Evolutionary conservation across 92 coral and sea anemone species (phyloP).

Genomic region (Ricordea florida): DNA sequence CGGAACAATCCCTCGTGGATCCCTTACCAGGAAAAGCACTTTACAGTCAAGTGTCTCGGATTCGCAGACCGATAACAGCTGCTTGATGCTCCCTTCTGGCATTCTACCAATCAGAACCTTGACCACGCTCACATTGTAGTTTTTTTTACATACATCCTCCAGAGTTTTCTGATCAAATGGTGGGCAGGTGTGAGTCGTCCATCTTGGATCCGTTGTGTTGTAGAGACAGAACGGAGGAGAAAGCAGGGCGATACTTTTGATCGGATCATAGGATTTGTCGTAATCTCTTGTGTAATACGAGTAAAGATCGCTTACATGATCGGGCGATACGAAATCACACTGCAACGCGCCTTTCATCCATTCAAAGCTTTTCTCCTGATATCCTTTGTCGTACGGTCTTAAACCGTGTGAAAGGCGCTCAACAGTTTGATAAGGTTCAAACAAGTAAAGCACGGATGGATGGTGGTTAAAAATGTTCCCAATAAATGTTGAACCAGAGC

Average conservation of each 20-base stretch:
- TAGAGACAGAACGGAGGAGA: constrained; percentile 38
- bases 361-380: constrained; percentile 4
- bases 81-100: constrained; percentile 9
- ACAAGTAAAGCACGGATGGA: constrained; percentile 39
- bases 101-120: constrained; percentile 36
- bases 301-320: background rate
- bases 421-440: constrained; percentile 43
- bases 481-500: constrained; percentile 42
- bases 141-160: constrained; percentile 1
- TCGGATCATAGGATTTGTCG: background rate
- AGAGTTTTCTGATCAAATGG: constrained; percentile 6
- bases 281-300: background rate
- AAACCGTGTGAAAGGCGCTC: constrained; percentile 10
- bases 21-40: constrained; percentile 30
- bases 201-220: constrained; percentile 12
- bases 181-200: constrained; percentile 10
- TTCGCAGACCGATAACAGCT: constrained; percentile 19
- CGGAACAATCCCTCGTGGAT: constrained; percentile 42
- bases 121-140: constrained; percentile 27
- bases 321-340: constrained; percentile 15
- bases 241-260: constrained; percentile 7
- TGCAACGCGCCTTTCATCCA: constrained; percentile 9
- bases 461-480: constrained; percentile 39
- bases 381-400: constrained; percentile 8
- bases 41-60: constrained; percentile 20